phyloP scores from a whole-genome alignment of 2,797 vertebrate genomes.

The Pseudochirops corinnae region DNA sequence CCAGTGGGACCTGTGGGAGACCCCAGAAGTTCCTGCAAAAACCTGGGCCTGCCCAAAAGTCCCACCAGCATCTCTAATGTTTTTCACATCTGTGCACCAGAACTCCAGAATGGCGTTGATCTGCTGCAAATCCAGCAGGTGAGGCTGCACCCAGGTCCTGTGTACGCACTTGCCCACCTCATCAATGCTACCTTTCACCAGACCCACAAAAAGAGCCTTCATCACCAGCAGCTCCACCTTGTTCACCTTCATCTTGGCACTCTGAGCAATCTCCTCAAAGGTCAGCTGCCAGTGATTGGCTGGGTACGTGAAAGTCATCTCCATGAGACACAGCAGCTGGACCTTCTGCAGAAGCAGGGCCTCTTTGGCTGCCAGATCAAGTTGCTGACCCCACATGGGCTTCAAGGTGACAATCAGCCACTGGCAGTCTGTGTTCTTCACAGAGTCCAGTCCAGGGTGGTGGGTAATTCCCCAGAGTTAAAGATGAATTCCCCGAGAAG shows the following conservation, averaged over 20 bases:
- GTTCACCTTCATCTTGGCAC: constrained; percentile 93
- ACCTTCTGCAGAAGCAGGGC: constrained; percentile 97
- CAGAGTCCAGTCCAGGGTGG: constrained; percentile 96
- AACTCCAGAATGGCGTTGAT: constrained; percentile 98
- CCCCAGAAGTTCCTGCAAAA: too few relatives aligned
- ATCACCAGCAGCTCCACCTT: constrained; percentile 99
- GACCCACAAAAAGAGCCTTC: constrained; percentile 96
- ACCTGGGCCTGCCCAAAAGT: constrained; percentile 36
- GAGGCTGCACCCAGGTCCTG: constrained; percentile 98
- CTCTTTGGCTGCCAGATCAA: constrained; percentile 95
- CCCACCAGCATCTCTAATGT: constrained; percentile 98
- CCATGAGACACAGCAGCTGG: constrained; percentile 97
- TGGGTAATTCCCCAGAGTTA: constrained; percentile 97
- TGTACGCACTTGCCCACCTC: constrained; percentile 97
- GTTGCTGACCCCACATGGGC: constrained; percentile 97
- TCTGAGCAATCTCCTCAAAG: constrained; percentile 95
- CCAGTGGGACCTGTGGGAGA: neutral
- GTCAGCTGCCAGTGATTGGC: constrained; percentile 97
- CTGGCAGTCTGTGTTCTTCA: constrained; percentile 95
- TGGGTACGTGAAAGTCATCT: constrained; percentile 99
- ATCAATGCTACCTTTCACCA: constrained; percentile 97
- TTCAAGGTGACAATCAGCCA: constrained; percentile 98
- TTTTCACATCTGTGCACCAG: constrained; percentile 96
- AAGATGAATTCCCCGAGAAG: constrained; percentile 97
- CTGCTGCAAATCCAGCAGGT: constrained; percentile 96